Conservation (phyloP, 1,140 invertebrate genomes). For the Lepidurus couesii region DNA sequence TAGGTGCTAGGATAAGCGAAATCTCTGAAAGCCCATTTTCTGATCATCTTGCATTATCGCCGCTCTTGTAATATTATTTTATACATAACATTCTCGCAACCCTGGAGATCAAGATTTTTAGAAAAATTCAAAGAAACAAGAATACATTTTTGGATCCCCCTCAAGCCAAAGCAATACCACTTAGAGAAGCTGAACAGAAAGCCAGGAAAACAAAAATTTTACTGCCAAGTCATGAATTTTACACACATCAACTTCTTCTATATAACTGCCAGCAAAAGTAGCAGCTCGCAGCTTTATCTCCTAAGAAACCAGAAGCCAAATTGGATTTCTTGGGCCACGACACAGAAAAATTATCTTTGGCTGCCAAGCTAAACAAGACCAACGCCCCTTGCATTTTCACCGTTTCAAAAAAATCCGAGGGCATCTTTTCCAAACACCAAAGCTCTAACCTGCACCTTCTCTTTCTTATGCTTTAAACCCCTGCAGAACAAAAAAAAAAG, state of each 20-base stretch:
- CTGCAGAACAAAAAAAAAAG: neutral
- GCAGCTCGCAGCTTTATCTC: neutral
- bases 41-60: neutral
- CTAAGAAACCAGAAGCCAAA: constrained; percentile 14
- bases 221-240: constrained; percentile 19
- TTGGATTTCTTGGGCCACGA: neutral
- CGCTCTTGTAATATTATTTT: neutral
- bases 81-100: too few species aligned
- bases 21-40: neutral
- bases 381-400: neutral
- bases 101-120: too few species aligned
- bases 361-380: neutral
- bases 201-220: neutral
- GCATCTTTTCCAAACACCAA: neutral
- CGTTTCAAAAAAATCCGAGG: too few species aligned
- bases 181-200: neutral
- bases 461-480: neutral
- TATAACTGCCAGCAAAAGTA: neutral
- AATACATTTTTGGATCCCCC: too few species aligned
- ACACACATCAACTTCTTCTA: neutral
- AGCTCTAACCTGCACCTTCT: neutral
- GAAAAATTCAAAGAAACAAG: too few species aligned
- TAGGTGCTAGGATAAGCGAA: neutral
- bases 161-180: too few species aligned
- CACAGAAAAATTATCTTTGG: constrained; percentile 15